Base-by-base conservation (phyloP, 2,797 vertebrate species). In the Myotis planiceps region DNA sequence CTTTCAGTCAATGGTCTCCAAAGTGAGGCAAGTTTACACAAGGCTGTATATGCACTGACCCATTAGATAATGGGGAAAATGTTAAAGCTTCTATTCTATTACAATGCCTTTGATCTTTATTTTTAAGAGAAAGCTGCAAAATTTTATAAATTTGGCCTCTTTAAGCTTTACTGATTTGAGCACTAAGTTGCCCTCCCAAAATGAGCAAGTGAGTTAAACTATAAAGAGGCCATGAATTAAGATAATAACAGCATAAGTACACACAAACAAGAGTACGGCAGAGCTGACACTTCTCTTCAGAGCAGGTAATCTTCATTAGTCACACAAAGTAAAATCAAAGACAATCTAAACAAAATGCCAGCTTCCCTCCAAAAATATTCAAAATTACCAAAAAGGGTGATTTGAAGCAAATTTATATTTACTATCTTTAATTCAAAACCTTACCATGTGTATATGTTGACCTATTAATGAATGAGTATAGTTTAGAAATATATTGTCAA, bases 331-430 rank as follows among this genome's bases (percentile, higher is more conserved):
- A 66, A 32, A 51, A 90, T 82, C 63, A 82, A 84, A 89, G 53
- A 76, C 0, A 9, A 85, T 58, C 55, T 72, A 71, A 74, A 89
- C 23, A 80, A 49, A 90, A 89, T 60, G 29, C n/a, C 29, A 37
- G n/a, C 5, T 13, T 53, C 27, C 23, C 49, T 14, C 2, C 2
- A 23, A 66, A 68, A 82, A 55, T 29, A 80, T 7, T 75, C 29
- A 66, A 90, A 92, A 55, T 88, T 80, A 60, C 66, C 23, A 79
- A 95, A 94, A 90, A 78, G 53, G 27, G 18, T 90, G 55, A 88
- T 29, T 2, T 88, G 39, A 88, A 80, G 39, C 58, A 76, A 19
- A 71, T 55, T 87, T 89, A 66, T 60, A 72, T 16, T 23, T 25
- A 72, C n/a, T 32, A 69, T 58, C 60, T 83, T 49, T 84, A 87